Percentiles rank a stretch among this genome's conserved stretches.
Conservation (phyloP, 2,113 vertebrate genomes). For the Chloropsis hardwickii region DNA sequence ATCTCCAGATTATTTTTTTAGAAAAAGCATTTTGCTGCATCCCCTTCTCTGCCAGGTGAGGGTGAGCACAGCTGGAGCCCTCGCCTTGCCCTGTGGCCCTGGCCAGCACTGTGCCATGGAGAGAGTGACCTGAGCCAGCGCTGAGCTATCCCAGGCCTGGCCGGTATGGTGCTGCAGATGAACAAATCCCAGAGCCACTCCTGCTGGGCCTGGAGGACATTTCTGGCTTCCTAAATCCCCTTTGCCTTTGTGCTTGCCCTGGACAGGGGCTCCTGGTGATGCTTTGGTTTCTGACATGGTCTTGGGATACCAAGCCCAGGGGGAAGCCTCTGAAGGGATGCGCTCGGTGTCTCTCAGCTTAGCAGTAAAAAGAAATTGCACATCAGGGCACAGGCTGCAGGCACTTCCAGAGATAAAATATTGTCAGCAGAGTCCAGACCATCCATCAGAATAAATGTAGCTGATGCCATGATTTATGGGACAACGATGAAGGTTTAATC, state of each 20-base stretch:
- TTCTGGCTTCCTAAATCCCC: neutral
- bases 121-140: fast-evolving
- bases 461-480: slow-evolving; percentile 57
- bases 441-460: slow-evolving; percentile 48
- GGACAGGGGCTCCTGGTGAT: neutral
- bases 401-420: neutral
- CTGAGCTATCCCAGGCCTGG: neutral
- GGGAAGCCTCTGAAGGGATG: fast-evolving
- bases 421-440: neutral
- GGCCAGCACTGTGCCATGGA: neutral
- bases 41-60: neutral
- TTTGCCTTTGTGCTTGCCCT: neutral
- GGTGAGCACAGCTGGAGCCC: neutral
- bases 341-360: fast-evolving
- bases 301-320: fast-evolving
- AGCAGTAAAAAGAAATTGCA: slow-evolving; percentile 19
- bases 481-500: slow-evolving; percentile 60
- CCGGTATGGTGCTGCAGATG: fast-evolving
- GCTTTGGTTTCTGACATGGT: neutral
- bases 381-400: neutral
- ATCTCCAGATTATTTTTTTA: neutral
- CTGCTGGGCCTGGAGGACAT: neutral
- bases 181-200: neutral
- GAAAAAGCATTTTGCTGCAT: neutral
- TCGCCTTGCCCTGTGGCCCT: fast-evolving